phyloP scores from a whole-genome alignment of 2,888 invertebrate genomes.

The Caenorhabditis sp. region DNA sequence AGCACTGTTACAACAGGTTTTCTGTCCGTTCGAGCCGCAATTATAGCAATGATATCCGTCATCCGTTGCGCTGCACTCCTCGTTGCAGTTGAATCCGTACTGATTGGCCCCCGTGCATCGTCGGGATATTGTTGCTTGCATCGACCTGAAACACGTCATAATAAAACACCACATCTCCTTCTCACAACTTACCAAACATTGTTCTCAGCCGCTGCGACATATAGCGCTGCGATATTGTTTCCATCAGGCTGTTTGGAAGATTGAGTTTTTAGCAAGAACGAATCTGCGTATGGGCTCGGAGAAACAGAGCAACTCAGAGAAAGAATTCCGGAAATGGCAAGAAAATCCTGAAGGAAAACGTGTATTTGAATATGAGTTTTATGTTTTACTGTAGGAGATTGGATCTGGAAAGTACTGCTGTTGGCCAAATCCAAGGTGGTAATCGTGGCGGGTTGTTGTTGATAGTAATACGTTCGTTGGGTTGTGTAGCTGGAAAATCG shows the following conservation, averaged over 20 bases:
- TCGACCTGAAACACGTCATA: neutral
- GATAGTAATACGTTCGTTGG: conserved; percentile 14
- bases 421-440: conserved; percentile 8
- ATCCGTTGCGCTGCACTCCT: conserved; percentile 34
- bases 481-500: conserved; percentile 32
- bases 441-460: conserved; percentile 21
- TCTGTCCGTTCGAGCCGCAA: conserved; percentile 50
- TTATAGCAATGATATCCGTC: conserved; percentile 48
- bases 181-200: no score
- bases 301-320: conserved; percentile 37
- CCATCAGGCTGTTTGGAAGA: conserved; percentile 10
- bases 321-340: conserved; percentile 28
- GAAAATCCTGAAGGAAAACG: conserved; percentile 19
- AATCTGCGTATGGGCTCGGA: conserved; percentile 10
- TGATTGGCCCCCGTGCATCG: conserved; percentile 27
- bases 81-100: conserved; percentile 60
- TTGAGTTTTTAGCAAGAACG: conserved; percentile 32
- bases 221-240: conserved; percentile 34
- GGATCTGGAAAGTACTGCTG: conserved; percentile 17
- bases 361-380: neutral
- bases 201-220: no score
- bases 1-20: conserved; percentile 36
- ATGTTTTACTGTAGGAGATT: conserved; percentile 31
- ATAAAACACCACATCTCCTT: no score
- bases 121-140: conserved; percentile 23